phyloP scores from a whole-genome alignment of 2,797 vertebrate genomes.

The Stomatorhinus walkeri region DNA sequence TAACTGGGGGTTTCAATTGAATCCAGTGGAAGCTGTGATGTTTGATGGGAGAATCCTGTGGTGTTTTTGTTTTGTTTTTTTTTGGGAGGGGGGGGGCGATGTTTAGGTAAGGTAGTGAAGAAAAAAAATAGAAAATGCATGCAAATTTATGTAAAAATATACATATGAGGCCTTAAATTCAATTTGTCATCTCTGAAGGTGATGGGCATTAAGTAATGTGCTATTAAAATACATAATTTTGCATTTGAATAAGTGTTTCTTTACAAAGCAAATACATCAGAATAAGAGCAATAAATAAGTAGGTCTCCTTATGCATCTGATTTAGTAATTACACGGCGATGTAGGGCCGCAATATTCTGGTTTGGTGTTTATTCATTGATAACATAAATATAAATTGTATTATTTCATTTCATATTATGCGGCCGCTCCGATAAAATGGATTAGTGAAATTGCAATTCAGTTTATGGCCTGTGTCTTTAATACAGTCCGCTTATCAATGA shows the following conservation, averaged over 20 bases:
- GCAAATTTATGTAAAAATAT: background rate
- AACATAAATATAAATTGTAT: slow-evolving; percentile 1
- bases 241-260: background rate
- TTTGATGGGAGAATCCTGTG: background rate
- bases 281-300: background rate
- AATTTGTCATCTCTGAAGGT: background rate
- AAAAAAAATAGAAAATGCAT: background rate
- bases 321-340: background rate
- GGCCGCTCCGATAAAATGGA: background rate
- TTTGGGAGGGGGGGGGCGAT: background rate
- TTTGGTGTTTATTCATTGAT: background rate
- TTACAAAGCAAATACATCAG: background rate
- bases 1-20: background rate
- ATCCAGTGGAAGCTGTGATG: background rate
- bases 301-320: background rate
- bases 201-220: background rate
- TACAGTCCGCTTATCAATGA: background rate
- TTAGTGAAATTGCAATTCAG: slow-evolving; percentile 10
- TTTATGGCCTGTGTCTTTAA: background rate
- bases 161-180: background rate
- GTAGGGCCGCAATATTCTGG: background rate
- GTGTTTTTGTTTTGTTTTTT: background rate
- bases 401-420: background rate
- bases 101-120: background rate
- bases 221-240: background rate